phyloP scores from a whole-genome alignment of 2,113 vertebrate genomes.

The Malurus elegans region DNA sequence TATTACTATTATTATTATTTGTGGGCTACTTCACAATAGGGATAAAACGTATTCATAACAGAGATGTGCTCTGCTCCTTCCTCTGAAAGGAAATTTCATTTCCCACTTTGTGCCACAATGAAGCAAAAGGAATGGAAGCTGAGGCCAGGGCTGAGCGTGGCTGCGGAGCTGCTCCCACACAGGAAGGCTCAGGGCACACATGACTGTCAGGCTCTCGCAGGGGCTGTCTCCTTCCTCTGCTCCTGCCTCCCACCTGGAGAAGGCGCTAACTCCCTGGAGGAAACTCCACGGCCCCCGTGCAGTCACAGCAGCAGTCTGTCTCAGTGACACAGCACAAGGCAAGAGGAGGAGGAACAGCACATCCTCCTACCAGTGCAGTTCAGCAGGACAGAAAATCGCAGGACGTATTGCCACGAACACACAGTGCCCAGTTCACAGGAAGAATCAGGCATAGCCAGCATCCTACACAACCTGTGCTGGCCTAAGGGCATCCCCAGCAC shows the following conservation, averaged over 20 bases:
- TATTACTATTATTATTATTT: too few species aligned
- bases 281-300: neutral
- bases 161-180: neutral
- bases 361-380: accelerated
- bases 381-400: neutral
- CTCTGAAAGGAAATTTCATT: neutral
- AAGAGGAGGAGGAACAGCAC: neutral
- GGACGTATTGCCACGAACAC: accelerated
- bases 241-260: neutral
- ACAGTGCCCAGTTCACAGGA: neutral
- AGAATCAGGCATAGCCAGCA: neutral
- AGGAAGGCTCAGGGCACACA: neutral
- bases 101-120: accelerated
- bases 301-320: neutral
- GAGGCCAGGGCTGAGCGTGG: neutral
- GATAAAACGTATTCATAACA: accelerated
- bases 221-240: neutral
- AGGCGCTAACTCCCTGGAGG: accelerated
- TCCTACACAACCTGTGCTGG: neutral
- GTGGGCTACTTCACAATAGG: accelerated
- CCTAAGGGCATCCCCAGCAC: neutral
- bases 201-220: neutral
- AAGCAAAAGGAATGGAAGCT: neutral
- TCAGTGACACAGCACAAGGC: neutral
- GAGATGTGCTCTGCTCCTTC: neutral